A percentile compares a stretch with the other conserved stretches of the same genome.
Evolutionary conservation across 2,797 vertebrate genomes (phyloP).

Genomic region (Lacerta bilineata): DNA sequence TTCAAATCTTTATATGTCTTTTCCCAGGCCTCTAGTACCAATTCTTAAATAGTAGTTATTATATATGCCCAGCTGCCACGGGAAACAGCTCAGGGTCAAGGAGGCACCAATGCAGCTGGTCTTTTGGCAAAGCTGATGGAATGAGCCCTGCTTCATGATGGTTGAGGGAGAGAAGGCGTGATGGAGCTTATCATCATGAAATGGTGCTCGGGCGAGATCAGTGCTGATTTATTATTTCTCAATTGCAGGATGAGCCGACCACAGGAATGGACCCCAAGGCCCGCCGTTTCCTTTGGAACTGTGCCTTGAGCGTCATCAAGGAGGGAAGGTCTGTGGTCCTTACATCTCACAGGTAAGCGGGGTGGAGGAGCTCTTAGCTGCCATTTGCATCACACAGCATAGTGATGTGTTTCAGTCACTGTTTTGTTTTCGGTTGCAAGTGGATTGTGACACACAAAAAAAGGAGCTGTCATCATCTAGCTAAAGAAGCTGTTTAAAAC

Average conservation of each 20-base stretch:
- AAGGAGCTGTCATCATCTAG: background rate
- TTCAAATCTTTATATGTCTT: too few species aligned
- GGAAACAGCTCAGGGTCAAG: too few species aligned
- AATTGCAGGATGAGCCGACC: slow-evolving; percentile 92
- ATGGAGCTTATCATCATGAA: background rate
- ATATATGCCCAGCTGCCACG: too few species aligned
- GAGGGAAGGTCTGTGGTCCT: slow-evolving; percentile 95
- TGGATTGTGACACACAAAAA: background rate
- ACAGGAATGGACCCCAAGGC: slow-evolving; percentile 98
- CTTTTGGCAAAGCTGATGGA: too few species aligned
- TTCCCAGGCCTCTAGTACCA: too few species aligned
- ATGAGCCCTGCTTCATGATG: too few species aligned
- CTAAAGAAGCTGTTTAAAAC: background rate
- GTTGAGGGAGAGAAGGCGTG: too few species aligned
- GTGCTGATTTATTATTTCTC: background rate
- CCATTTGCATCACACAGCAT: background rate
- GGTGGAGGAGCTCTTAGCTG: accelerated
- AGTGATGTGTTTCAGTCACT: background rate
- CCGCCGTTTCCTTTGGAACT: slow-evolving; percentile 95
- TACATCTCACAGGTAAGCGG: slow-evolving; percentile 92
- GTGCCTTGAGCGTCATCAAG: slow-evolving; percentile 92
- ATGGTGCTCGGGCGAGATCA: background rate
- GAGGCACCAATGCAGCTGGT: too few species aligned
- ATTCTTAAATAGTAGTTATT: too few species aligned
- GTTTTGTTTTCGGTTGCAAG: too few species aligned